These are phyloP conservation scores for Siphamia tubifer DNA, from an alignment of 2,113 vertebrate species.

Conservation along the genomic window DNA sequence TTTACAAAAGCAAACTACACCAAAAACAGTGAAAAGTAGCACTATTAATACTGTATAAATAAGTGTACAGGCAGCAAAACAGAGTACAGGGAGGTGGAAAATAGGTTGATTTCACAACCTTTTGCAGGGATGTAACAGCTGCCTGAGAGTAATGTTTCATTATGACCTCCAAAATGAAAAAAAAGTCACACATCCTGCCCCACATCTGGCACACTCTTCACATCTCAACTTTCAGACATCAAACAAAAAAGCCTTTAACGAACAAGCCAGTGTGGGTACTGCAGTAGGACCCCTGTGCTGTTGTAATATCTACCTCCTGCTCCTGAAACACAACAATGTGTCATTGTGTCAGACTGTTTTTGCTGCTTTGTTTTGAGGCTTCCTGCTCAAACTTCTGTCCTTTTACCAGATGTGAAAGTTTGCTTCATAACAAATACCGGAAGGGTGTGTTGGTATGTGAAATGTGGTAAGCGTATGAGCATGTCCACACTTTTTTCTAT, in stretches of 20 bases:
- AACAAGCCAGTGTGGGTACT: neutral
- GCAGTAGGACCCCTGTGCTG: neutral
- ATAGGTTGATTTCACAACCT: slow-evolving; percentile 8
- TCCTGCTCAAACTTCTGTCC: slow-evolving; percentile 62
- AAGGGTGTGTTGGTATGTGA: slow-evolving; percentile 55
- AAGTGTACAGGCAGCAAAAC: neutral
- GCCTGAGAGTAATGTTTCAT: slow-evolving; percentile 25
- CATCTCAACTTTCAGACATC: slow-evolving; percentile 8
- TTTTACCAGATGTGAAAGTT: slow-evolving; percentile 60
- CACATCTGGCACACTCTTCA: slow-evolving; percentile 31
- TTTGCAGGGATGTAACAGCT: slow-evolving; percentile 9
- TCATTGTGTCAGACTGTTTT: slow-evolving; percentile 47
- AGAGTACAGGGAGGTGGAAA: neutral
- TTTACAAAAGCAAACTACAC: too few species aligned
- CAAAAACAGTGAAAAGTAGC: too few species aligned
- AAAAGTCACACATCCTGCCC: slow-evolving; percentile 10
- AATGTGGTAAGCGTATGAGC: neutral
- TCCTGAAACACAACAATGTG: slow-evolving; percentile 3
- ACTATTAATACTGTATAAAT: too few species aligned
- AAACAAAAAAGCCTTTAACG: neutral
- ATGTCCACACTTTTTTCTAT: neutral
- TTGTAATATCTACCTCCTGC: neutral
- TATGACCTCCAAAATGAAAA: neutral
- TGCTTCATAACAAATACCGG: slow-evolving; percentile 63
- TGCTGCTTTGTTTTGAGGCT: slow-evolving; percentile 50